Percentiles rank a stretch among this genome's conserved stretches.
phyloP scores from a whole-genome alignment of 2,888 invertebrate genomes.

The Abrostola triplasia region DNA sequence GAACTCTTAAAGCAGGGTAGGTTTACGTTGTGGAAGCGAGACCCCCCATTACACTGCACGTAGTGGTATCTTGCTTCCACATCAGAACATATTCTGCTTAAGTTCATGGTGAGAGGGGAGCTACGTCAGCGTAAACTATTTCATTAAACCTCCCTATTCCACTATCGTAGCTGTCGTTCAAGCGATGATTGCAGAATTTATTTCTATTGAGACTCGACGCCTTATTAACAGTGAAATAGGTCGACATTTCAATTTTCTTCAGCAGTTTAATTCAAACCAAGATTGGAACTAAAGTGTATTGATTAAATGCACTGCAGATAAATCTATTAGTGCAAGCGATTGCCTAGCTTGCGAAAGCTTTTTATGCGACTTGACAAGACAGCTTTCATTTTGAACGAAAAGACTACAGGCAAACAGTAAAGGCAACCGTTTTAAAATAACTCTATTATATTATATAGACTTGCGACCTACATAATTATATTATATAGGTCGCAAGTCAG shows the following conservation, averaged over 20 bases:
- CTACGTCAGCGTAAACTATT: no score
- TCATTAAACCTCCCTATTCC: no score
- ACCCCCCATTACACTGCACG: no score
- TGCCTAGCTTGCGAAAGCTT: neutral
- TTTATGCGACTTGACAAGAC: neutral
- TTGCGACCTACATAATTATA: no score
- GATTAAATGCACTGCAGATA: constrained; percentile 17
- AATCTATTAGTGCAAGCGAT: constrained; percentile 19
- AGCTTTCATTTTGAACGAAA: neutral
- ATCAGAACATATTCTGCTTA: no score
- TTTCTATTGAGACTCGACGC: neutral
- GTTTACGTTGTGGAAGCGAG: no score
- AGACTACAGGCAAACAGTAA: neutral
- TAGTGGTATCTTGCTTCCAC: no score
- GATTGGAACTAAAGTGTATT: constrained; percentile 4
- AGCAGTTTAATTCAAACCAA: constrained; percentile 12
- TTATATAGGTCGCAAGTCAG: no score
- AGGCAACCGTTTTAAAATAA: constrained; percentile 3
- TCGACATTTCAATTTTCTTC: constrained; percentile 12
- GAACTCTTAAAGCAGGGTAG: no score
- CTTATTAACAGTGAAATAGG: constrained; percentile 13
- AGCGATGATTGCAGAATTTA: neutral
- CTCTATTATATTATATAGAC: neutral
- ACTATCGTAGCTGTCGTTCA: no score
- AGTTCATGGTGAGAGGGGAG: no score